Conservation (phyloP, 2,113 vertebrate species). For the Numida meleagris region DNA sequence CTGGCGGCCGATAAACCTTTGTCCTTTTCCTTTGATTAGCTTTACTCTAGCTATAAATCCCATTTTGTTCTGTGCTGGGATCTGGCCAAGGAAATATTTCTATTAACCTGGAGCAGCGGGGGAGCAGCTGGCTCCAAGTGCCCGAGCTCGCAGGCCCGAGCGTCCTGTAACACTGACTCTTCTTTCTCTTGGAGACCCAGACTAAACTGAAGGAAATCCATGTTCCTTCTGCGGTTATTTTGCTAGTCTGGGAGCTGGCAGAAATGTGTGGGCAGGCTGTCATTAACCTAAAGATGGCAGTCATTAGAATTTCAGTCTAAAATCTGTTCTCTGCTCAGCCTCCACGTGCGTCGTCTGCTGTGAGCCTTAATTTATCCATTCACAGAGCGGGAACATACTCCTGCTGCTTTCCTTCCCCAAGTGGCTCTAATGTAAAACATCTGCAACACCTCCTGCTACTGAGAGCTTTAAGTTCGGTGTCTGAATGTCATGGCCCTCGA, state of each 20-base stretch:
- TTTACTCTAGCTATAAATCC: conserved; percentile 50
- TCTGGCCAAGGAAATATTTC: conserved; percentile 54
- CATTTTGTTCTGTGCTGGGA: conserved; percentile 50
- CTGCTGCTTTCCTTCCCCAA: neutral
- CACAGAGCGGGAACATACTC: neutral
- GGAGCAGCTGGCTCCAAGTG: conserved; percentile 2
- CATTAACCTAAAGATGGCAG: conserved; percentile 35
- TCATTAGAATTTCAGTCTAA: neutral
- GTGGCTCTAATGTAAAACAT: conserved; percentile 45
- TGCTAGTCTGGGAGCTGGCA: neutral
- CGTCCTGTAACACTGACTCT: neutral
- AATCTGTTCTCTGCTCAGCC: neutral
- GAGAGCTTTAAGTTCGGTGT: neutral
- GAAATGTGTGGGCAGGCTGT: neutral
- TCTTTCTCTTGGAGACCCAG: neutral
- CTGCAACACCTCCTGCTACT: conserved; percentile 1
- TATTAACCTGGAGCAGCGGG: conserved; percentile 57
- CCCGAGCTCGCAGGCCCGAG: neutral
- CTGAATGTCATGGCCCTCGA: neutral
- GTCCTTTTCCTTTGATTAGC: conserved; percentile 62
- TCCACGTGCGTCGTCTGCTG: neutral
- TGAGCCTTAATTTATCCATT: conserved; percentile 18
- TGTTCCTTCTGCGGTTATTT: neutral
- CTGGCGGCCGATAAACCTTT: conserved; percentile 55
- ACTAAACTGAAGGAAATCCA: neutral